A percentile compares a stretch with the other conserved stretches of the same genome.
Conservation (phyloP, 2,113 vertebrate genomes). For the Atlantisia rogersi region DNA sequence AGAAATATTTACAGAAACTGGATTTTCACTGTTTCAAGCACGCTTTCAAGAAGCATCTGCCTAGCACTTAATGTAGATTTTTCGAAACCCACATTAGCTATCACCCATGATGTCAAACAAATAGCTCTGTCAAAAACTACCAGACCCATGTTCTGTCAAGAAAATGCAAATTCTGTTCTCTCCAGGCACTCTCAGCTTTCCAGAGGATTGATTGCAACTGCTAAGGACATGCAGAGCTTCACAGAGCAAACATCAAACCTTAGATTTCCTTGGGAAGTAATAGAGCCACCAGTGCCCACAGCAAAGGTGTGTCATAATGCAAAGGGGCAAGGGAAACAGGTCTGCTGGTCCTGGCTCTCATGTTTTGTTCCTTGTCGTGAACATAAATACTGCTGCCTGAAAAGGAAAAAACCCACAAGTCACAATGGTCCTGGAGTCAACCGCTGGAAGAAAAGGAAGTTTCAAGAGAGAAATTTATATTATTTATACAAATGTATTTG, state of each 20-base stretch:
- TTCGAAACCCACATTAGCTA: neutral
- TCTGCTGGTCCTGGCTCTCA: neutral
- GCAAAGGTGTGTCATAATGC: neutral
- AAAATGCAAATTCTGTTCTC: neutral
- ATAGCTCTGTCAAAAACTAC: neutral
- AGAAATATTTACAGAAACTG: neutral
- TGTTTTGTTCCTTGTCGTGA: neutral
- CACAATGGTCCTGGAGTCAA: neutral
- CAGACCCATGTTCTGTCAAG: neutral
- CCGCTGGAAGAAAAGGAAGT: neutral
- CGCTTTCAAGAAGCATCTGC: neutral
- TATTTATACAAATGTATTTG: neutral
- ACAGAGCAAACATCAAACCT: neutral
- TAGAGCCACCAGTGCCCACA: neutral
- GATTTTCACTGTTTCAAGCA: neutral
- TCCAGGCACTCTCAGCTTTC: neutral
- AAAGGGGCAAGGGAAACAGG: neutral
- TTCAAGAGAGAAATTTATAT: neutral
- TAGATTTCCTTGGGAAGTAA: neutral
- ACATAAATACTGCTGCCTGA: neutral
- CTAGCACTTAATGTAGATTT: neutral
- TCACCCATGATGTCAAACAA: neutral
- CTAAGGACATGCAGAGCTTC: neutral
- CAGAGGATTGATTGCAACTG: neutral
- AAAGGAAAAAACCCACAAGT: neutral